Percentiles rank a stretch among this genome's conserved stretches.
phyloP scores from a whole-genome alignment of 2,888 invertebrate genomes.

The Lithophane semibrunnea region DNA sequence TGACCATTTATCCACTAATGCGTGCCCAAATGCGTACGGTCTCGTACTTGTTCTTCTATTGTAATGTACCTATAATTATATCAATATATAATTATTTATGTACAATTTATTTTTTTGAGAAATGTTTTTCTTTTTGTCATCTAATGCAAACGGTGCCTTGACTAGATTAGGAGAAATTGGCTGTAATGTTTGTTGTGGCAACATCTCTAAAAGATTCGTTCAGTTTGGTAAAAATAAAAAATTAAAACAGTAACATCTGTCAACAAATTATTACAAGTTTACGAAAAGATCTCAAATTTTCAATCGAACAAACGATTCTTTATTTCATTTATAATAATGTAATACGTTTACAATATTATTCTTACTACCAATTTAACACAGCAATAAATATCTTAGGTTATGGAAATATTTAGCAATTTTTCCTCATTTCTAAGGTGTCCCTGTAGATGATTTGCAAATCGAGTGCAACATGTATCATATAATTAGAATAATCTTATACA shows the following conservation, averaged over 20 bases:
- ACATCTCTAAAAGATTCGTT: neutral
- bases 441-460: constrained; percentile 20
- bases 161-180: no score
- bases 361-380: neutral
- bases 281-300: neutral
- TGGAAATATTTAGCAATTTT: constrained; percentile 30
- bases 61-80: no score
- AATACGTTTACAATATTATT: constrained; percentile 17
- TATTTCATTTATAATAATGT: neutral
- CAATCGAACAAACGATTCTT: neutral
- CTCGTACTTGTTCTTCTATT: no score
- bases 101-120: no score
- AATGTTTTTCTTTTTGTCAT: no score
- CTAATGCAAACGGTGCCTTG: no score
- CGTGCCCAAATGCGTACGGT: no score
- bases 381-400: constrained; percentile 8
- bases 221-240: constrained; percentile 17
- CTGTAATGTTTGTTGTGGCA: neutral
- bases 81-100: no score
- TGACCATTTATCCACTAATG: no score
- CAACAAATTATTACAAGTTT: constrained; percentile 30
- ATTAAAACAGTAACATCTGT: constrained; percentile 25
- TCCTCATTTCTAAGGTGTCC: constrained; percentile 19
- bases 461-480: constrained; percentile 82
- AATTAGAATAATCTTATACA: constrained; percentile 90